Evolutionary conservation across 2,113 vertebrate genomes (phyloP), one percentile per base, ranked within the genome.

Genomic region (Odontophorus gujanensis): DNA sequence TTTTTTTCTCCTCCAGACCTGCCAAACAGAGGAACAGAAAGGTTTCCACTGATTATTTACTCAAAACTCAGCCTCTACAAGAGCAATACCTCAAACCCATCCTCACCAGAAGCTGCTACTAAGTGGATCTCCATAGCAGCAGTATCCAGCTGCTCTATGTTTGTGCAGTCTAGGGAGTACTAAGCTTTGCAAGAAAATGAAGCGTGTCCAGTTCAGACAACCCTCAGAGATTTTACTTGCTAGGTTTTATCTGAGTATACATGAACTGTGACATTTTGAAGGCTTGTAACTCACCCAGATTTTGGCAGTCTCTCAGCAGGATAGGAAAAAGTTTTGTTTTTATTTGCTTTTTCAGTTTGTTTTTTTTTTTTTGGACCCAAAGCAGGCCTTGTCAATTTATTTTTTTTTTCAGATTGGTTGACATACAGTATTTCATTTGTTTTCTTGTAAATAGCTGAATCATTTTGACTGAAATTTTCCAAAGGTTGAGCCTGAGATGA

Each of bases 241-340:
- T 77, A 43, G 11, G 4, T 93, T 95, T 96, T 94, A 73, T 87
- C 61, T 69, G 50, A 71, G 4, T 1, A 0, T 58, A 30, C 79
- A 53, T 65, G 48, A 76, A 92, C 48, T 66, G 73, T 88, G 81
- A 81, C 48, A 45, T 86, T 96, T 90, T 63, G 58, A 81, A 76
- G 36, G 53, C 36, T 90, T 90, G 74, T 76, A 94, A 90, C 53
- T 87, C 19, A 65, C n/a, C 11, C 30, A 85, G 67, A 47, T 34
- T 84, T 72, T 40, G 42, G 11, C 57, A 89, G 62, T 45, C 53
- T 89, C 84, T 92, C 71, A 47, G 36, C 86, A 42, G 66, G 9
- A 21, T 38, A 81, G 34, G 48, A 72, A 94, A 80, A 88, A 47
- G 61, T 62, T 62, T 62, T 26, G 24, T 38, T 62, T 6, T 6